phyloP scores from a whole-genome alignment of 2,113 vertebrate genomes.

The Neodontobutis hainanensis region DNA sequence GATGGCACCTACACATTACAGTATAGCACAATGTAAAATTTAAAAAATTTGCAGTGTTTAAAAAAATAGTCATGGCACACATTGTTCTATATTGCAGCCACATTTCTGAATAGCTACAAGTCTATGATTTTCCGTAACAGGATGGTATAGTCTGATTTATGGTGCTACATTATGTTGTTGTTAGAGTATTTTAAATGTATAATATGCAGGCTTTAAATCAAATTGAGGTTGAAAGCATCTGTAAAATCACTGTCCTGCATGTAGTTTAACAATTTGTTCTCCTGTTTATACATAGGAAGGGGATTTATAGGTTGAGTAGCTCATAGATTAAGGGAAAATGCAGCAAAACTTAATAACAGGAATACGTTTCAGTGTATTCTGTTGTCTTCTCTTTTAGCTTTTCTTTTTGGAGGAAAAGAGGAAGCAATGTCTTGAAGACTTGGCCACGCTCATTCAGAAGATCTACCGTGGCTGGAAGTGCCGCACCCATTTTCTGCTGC shows the following conservation, averaged over 20 bases:
- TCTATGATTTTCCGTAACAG: not conserved
- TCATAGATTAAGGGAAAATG: too few relatives aligned
- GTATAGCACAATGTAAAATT: not conserved
- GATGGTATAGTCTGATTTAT: not conserved
- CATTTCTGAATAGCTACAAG: not conserved
- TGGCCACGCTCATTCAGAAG: slow-evolving; percentile 95
- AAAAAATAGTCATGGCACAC: not conserved
- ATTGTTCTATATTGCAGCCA: not conserved
- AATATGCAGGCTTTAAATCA: too few relatives aligned
- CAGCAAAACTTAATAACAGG: too few relatives aligned
- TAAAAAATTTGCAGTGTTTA: not conserved
- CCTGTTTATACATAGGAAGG: too few relatives aligned
- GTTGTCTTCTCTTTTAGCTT: slow-evolving; percentile 74
- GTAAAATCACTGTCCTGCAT: too few relatives aligned
- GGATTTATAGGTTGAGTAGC: too few relatives aligned
- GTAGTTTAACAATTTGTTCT: not conserved
- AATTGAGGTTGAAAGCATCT: too few relatives aligned
- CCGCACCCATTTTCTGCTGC: slow-evolving; percentile 87
- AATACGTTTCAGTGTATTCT: not conserved
- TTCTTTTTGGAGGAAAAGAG: slow-evolving; percentile 93
- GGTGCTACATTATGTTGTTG: not conserved
- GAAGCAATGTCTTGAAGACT: slow-evolving; percentile 87
- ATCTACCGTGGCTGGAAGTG: slow-evolving; percentile 96
- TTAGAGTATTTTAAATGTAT: too few relatives aligned
- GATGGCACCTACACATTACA: not conserved